Percentiles rank a stretch among this genome's conserved stretches.
phyloP scores from a whole-genome alignment of 2,797 vertebrate species.

The Urocyon cinereoargenteus region DNA sequence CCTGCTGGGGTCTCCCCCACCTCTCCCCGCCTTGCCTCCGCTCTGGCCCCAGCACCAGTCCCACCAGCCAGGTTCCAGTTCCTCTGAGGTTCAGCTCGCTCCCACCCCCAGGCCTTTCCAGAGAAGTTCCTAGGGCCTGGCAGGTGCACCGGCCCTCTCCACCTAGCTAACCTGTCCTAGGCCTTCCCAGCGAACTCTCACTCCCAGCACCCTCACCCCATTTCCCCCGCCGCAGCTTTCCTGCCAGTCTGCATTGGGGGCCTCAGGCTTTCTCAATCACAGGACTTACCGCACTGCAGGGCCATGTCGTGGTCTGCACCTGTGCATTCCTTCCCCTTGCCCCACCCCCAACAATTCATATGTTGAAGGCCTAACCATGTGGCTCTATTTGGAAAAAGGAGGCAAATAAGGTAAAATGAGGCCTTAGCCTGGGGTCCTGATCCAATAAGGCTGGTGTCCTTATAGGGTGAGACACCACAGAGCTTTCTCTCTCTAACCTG shows the following conservation, averaged over 20 bases:
- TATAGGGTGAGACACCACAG: neutral
- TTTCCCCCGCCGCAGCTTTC: neutral
- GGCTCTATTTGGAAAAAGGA: neutral
- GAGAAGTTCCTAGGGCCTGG: neutral
- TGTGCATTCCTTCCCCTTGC: neutral
- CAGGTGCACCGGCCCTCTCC: too few relatives aligned
- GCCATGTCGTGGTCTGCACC: neutral
- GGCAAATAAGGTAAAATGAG: neutral
- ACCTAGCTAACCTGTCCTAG: neutral
- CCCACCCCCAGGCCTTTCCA: neutral
- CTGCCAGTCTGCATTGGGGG: neutral
- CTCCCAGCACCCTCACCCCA: neutral
- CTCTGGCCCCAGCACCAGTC: neutral
- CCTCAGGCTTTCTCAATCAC: neutral
- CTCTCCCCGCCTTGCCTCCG: too few relatives aligned
- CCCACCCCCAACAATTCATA: neutral
- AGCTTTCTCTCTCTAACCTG: fast-evolving
- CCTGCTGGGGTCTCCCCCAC: fast-evolving
- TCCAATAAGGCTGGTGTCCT: neutral
- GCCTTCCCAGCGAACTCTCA: neutral
- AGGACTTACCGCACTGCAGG: neutral
- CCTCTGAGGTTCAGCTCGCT: neutral
- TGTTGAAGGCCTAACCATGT: neutral
- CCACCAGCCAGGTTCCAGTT: neutral
- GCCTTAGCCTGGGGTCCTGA: too few relatives aligned